Percentiles rank a stretch among this genome's conserved stretches.
These are phyloP conservation scores for Punctoribates punctum DNA, from an alignment of 2,888 invertebrate species.

Conservation along the genomic window DNA sequence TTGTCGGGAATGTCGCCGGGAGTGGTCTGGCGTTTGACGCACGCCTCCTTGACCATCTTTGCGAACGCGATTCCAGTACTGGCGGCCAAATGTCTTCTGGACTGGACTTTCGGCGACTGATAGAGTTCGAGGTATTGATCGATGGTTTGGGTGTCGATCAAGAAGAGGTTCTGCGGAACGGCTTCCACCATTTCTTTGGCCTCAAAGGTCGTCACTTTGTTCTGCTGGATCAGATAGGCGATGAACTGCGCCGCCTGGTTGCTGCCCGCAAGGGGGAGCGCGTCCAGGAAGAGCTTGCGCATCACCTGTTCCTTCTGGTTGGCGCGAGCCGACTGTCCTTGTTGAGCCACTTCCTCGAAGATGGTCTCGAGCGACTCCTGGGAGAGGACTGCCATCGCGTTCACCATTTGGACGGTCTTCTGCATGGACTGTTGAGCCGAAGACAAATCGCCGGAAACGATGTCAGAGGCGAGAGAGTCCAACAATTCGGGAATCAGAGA, in stretches of 20 bases:
- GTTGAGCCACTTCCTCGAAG: slow-evolving; percentile 46
- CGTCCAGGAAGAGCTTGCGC: slow-evolving; percentile 51
- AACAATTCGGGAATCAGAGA: slow-evolving; percentile 23
- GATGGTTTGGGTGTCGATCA: slow-evolving; percentile 52
- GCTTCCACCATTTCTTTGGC: slow-evolving; percentile 49
- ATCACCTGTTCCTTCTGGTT: slow-evolving; percentile 39
- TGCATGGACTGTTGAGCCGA: slow-evolving; percentile 42
- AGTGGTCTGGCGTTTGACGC: slow-evolving; percentile 47
- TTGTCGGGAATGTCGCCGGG: slow-evolving; percentile 39
- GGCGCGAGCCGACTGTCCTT: slow-evolving; percentile 43
- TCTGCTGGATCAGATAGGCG: slow-evolving; percentile 51
- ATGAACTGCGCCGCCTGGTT: slow-evolving; percentile 51
- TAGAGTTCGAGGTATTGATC: slow-evolving; percentile 51
- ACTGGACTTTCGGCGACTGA: slow-evolving; percentile 48
- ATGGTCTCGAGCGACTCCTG: slow-evolving; percentile 49
- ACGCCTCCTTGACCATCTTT: slow-evolving; percentile 52
- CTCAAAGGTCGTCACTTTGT: slow-evolving; percentile 48
- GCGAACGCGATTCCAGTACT: slow-evolving; percentile 51
- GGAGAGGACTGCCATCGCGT: slow-evolving; percentile 48
- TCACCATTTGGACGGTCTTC: slow-evolving; percentile 47
- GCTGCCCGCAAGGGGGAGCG: slow-evolving; percentile 52
- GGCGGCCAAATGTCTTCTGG: slow-evolving; percentile 44
- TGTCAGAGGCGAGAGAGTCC: slow-evolving; percentile 38
- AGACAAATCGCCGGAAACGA: slow-evolving; percentile 39
- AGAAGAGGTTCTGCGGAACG: slow-evolving; percentile 50